A percentile compares a stretch with the other conserved stretches of the same genome.
phyloP scores from a whole-genome alignment of 2,888 invertebrate species.

The Lycia hirtaria region DNA sequence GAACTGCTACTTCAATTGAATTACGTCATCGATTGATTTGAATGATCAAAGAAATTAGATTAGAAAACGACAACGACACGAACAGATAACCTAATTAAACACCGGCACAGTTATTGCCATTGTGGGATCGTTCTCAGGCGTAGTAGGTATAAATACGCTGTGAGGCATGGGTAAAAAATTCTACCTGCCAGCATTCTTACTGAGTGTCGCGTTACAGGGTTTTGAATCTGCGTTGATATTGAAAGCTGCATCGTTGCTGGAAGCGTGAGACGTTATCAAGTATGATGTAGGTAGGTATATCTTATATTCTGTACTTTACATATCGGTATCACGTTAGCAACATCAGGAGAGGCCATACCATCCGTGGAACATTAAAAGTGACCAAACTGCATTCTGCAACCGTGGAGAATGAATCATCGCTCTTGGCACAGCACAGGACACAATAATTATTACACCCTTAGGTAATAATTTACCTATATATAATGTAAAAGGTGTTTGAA shows the following conservation, averaged over 20 bases:
- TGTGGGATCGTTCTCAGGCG: constrained; percentile 55
- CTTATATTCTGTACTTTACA: constrained; percentile 18
- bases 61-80: constrained; percentile 39
- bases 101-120: constrained; percentile 46
- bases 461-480: constrained; percentile 57
- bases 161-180: constrained; percentile 62
- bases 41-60: constrained; percentile 35
- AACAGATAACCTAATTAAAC: constrained; percentile 46
- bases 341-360: constrained; percentile 56
- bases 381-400: constrained; percentile 75
- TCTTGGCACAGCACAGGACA: constrained; percentile 74
- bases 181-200: constrained; percentile 59
- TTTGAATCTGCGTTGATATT: constrained; percentile 17
- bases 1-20: constrained; percentile 46
- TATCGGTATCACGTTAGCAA: constrained; percentile 19
- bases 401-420: constrained; percentile 71
- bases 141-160: constrained; percentile 50
- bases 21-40: constrained; percentile 48
- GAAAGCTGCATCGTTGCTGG: constrained; percentile 11
- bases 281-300: too few species aligned
- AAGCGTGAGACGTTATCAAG: neutral
- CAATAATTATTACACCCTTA: constrained; percentile 65
- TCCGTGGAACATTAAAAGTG: constrained; percentile 62
- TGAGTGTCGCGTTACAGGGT: constrained; percentile 35
- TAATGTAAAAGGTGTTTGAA: constrained; percentile 48